Base-by-base conservation (phyloP, 2,888 invertebrate species). In the Cheilosia scutellata region DNA sequence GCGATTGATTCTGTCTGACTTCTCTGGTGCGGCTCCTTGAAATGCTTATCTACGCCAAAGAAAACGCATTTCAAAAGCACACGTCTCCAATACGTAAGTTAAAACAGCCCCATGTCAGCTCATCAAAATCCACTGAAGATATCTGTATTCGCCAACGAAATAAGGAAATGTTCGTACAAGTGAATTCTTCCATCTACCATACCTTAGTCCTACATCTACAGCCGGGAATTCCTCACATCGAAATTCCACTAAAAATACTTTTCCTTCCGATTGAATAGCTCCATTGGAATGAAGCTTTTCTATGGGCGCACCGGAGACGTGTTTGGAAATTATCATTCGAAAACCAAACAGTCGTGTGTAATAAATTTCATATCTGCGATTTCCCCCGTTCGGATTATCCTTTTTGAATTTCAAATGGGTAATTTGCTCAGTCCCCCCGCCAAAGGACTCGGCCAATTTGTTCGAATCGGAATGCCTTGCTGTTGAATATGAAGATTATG, bases 241-340 rank as follows among this genome's bases (percentile, higher is more conserved):
- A 78, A 66, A 62, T 63, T 71, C 31, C 58, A 66, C 47, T 70
- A 44, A 86, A 84, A 80, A 86, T 84, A 76, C 55, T 75, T 20
- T 87, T 44, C 44, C 66, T 87, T 87, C 76, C 83, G 83, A 83
- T 87, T 76, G 87, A 79, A 78, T 83, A 78, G 76, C 77, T 87
- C 63, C 75, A 58, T 71, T 65, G 58, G 66, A 58, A 82, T 57
- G 47, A 47, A 55, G 57, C 31, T 57, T 53, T 47, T 37, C 70
- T 58, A 51, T 37, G 49, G 37, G 27, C 25, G 37, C 57, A 58
- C 62, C 70, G 51, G 68, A 51, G 57, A 87, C 87, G 87, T 87
- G 87, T 83, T 87, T 83, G 60, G 87, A 87, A 87, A 87, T 87
- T 87, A 87, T 87, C 79, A 87, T 87, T 87, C 79, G 82, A 75